Percentiles rank a stretch among this genome's conserved stretches.
Evolutionary conservation across 2,888 invertebrate species (phyloP).

Genomic region (Julus scanicus): DNA sequence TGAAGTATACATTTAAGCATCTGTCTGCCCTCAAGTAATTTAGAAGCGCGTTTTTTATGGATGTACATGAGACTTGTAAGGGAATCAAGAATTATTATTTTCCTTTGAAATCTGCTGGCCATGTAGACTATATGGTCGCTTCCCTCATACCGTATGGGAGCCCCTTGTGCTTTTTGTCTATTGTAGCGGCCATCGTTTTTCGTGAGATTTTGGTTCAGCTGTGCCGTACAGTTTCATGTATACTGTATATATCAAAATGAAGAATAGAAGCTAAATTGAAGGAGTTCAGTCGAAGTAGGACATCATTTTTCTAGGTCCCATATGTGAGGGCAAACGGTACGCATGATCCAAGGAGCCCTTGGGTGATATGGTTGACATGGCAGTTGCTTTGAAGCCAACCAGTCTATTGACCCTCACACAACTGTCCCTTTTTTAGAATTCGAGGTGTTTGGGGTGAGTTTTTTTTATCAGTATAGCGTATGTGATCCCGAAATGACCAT

Average conservation of each 20-base stretch:
- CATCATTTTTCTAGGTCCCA: neutral
- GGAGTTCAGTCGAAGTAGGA: neutral
- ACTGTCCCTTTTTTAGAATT: neutral
- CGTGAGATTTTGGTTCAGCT: neutral
- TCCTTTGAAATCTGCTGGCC: neutral
- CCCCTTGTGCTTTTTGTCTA: neutral
- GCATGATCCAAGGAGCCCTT: neutral
- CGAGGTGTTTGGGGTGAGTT: neutral
- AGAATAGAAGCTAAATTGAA: constrained; percentile 14
- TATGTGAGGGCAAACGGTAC: neutral
- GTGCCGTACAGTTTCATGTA: neutral
- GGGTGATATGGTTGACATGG: constrained; percentile 14
- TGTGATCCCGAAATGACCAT: neutral
- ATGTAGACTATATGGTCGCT: no score
- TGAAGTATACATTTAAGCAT: neutral
- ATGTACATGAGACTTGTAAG: neutral
- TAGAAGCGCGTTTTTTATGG: neutral
- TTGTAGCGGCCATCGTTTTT: neutral
- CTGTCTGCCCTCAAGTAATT: neutral
- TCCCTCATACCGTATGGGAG: neutral
- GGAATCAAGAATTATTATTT: neutral
- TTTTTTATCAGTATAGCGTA: neutral
- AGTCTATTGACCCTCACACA: constrained; percentile 4
- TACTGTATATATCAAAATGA: neutral
- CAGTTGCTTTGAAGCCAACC: constrained; percentile 11